Base-by-base conservation (phyloP, 2,888 invertebrate species). In the Agrypnus murinus region DNA sequence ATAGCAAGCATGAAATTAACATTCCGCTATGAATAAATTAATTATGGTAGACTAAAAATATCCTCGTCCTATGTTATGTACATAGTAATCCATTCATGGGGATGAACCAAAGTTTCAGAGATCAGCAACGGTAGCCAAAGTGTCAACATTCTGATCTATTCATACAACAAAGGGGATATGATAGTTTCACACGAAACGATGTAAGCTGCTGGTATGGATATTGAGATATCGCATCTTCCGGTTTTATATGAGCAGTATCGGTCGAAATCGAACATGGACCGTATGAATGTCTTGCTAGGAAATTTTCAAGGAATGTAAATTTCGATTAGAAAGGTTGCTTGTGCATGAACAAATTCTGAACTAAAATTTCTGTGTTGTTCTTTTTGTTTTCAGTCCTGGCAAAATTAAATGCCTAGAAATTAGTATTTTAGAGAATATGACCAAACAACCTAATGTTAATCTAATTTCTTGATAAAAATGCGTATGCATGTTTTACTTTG, bases 181-280 rank as follows among this genome's bases (percentile, higher is more conserved):
- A 69, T 65, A 69, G 59, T 71, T 68, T 45, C 65, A 70, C 67
- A 69, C 62, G 65, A 66, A 69, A 59, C 64, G 65, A 60, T 71
- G 57, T 69, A 71, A 58, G 43, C 55, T 66, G 68, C 63, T 58
- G 50, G 62, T 67, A 66, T 62, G 69, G 69, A 72, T 70, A 68
- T 70, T 69, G 69, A 63, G 73, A 74, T 74, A 74, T 53, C 64
- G 62, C 69, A 71, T 46, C 46, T 62, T 73, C 74, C 64, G 71
- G 69, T 69, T 73, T 73, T 71, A 69, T 69, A 69, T 73, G 66
- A 66, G 69, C 15, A 57, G 65, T 53, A 48, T 64, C 66, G 58
- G 67, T n/a, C 17, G 65, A 69, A 73, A 75, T 73, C 71, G 69
- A 73, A 73, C 73, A 71, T 73, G 72, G 64, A 65, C 65, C 63